Percentiles rank a stretch among this genome's conserved stretches.
phyloP scores from a whole-genome alignment of 2,113 vertebrate species.

The Balaenoptera acutorostrata region DNA sequence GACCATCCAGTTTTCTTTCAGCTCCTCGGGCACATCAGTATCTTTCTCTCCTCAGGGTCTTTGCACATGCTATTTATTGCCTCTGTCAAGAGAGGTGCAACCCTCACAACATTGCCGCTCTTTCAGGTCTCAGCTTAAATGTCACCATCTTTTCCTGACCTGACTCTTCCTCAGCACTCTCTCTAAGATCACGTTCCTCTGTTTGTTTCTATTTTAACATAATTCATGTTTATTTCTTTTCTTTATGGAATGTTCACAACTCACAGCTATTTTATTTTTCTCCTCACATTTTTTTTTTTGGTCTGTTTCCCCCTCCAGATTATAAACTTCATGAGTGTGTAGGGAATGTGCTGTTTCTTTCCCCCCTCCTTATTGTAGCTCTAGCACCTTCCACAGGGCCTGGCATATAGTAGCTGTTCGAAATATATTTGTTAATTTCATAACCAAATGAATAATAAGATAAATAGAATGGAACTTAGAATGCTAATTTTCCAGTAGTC shows the following conservation, averaged over 20 bases:
- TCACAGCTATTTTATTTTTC: neutral
- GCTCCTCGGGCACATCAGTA: neutral
- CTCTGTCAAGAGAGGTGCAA: neutral
- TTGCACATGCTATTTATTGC: neutral
- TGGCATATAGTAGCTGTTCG: neutral
- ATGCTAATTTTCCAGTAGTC: neutral
- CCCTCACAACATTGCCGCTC: no score
- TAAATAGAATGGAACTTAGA: neutral
- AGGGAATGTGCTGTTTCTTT: neutral
- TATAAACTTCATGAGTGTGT: neutral
- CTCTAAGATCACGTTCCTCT: neutral
- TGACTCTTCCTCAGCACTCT: neutral
- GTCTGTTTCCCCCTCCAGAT: neutral
- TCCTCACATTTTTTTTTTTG: neutral
- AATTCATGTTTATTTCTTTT: neutral
- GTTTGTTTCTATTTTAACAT: neutral
- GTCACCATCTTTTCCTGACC: neutral
- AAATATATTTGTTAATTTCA: neutral
- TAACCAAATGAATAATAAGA: neutral
- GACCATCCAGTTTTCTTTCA: neutral
- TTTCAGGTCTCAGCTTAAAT: neutral
- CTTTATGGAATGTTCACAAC: neutral
- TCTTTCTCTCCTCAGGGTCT: neutral
- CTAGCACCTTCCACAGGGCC: neutral
- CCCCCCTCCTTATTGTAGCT: neutral